Evolutionary conservation across 2,797 vertebrate genomes (phyloP).

Genomic region (Eulemur rubriventer): DNA sequence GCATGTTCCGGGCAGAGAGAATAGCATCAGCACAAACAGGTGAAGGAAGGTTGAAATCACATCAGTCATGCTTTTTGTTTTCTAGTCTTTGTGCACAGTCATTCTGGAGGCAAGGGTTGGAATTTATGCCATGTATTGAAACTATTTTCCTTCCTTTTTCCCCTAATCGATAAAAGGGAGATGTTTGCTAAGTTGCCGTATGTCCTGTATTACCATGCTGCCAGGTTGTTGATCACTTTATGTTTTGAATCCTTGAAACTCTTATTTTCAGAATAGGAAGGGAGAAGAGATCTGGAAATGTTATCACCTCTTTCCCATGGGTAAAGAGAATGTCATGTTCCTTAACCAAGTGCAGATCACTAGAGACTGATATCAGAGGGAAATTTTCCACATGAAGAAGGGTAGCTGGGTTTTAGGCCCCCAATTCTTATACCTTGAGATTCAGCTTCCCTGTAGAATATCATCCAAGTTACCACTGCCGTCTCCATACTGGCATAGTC

Average conservation of each 20-base stretch:
- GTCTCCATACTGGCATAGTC: not conserved
- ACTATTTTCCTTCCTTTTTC: not conserved
- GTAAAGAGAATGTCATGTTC: not conserved
- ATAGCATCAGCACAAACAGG: not conserved
- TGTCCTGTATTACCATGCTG: not conserved
- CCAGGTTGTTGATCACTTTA: not conserved
- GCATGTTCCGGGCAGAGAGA: not conserved
- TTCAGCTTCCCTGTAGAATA: conserved; percentile 20
- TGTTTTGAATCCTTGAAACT: not conserved
- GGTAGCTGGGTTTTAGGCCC: not conserved
- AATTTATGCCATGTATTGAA: not conserved
- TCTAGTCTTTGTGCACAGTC: not conserved
- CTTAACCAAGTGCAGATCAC: not conserved
- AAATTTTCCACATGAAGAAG: conserved; percentile 3
- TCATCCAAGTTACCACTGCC: not conserved
- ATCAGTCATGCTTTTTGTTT: not conserved
- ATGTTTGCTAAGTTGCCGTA: not conserved
- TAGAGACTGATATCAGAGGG: not conserved
- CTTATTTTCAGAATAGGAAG: not conserved
- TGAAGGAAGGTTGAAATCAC: not conserved
- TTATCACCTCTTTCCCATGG: not conserved
- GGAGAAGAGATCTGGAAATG: not conserved
- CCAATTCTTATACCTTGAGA: not conserved
- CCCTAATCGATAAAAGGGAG: not conserved
- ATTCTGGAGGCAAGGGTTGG: not conserved